Evolutionary conservation across 2,113 vertebrate species (phyloP), one percentile per base, ranked within the genome.

Genomic region (Saguinus imperator): DNA sequence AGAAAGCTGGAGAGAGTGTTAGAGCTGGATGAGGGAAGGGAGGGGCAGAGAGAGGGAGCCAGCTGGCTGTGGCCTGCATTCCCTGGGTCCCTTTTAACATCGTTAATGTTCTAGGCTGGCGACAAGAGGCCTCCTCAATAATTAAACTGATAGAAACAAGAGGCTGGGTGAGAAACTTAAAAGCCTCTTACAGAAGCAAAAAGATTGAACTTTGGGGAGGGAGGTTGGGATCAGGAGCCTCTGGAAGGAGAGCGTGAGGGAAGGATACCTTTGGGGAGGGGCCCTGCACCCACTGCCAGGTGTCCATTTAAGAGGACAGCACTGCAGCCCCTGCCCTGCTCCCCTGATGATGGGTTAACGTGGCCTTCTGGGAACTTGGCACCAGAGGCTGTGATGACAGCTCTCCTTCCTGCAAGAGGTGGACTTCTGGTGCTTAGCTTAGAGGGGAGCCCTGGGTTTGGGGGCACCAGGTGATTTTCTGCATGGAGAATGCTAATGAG

Each of bases 111-210:
- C 96, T 94, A 96, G 95, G 96, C 92, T 11, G 95, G 17, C 61
- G 95, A 97, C 82, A 95, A 97, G 98, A 97, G 91, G 97, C 95
- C 97, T 98, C 92, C 97, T 98, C 98, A 98, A 97, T 98, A 98
- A 98, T 98, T 98, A 98, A 98, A 98, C 97, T 95, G 96, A 95
- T 97, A 98, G 97, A 98, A 98, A 98, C 88, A 98, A 98, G 98
- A 98, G 94, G 27, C 97, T 95, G 96, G 94, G 20, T 64, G 97
- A 98, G 98, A 97, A 98, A 98, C 97, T 98, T 97, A 97, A 97
- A 98, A 98, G 98, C 98, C 97, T 95, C 98, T 99, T 98, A 94
- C 92, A 1, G 80, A 98, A 97, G 97, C 97, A 94, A 95, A 96
- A 98, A 96, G 93, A 93, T 90, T 97, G 98, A 98, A 91, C 91